phyloP scores from a whole-genome alignment of 1,140 invertebrate species.

The Hylyphantes graminicola region DNA sequence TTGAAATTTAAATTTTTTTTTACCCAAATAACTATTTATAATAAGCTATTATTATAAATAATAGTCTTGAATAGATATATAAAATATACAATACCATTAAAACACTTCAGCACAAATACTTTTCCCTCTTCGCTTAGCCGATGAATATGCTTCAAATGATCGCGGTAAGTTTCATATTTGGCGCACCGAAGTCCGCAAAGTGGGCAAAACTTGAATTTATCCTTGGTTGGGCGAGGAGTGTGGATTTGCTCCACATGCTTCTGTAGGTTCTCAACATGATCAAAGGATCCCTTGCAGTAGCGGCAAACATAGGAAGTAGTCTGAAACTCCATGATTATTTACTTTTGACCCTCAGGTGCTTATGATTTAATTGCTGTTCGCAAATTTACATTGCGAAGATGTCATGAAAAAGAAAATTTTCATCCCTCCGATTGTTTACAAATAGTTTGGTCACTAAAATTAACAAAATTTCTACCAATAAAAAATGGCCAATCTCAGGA shows the following conservation, averaged over 20 bases:
- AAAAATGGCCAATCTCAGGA: neutral
- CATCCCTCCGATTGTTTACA: neutral
- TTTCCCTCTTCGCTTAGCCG: slow-evolving; percentile 13
- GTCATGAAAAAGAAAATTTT: too few relatives aligned
- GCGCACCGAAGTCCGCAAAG: slow-evolving; percentile 10
- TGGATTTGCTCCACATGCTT: slow-evolving; percentile 47
- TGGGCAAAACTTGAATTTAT: slow-evolving; percentile 8
- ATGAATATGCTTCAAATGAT: slow-evolving; percentile 24
- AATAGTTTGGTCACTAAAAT: neutral
- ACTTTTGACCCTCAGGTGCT: too few relatives aligned
- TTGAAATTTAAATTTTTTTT: too few relatives aligned
- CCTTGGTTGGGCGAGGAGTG: neutral
- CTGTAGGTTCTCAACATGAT: neutral
- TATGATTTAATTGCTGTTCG: too few relatives aligned
- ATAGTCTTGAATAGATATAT: neutral
- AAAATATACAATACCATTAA: slow-evolving; percentile 28
- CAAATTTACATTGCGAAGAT: too few relatives aligned
- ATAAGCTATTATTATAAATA: neutral
- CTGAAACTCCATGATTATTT: neutral
- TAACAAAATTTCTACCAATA: neutral
- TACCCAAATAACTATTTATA: neutral
- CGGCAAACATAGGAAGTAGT: neutral
- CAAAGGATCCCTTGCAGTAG: slow-evolving; percentile 28
- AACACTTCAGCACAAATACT: slow-evolving; percentile 8
- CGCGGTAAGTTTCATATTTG: slow-evolving; percentile 13